Base-by-base conservation (phyloP, 1,140 invertebrate species). In the Lordiphosa collinella region DNA sequence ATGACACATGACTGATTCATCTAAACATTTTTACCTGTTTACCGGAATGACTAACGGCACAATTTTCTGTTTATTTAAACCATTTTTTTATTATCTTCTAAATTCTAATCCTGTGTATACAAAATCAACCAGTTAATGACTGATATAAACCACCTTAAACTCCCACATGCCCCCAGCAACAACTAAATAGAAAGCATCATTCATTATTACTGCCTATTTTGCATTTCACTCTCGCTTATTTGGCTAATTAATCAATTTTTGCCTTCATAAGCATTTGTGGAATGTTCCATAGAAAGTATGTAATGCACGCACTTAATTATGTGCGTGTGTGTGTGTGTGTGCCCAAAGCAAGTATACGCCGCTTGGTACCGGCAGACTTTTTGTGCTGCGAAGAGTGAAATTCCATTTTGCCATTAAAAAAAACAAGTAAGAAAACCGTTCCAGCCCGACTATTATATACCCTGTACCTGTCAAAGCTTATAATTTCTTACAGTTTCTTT, bases 181-280 rank as follows among this genome's bases (percentile, higher is more conserved):
- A 2, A 3, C 2, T 18, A 18, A 18, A 2, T 2, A 2, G 5
- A 12, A 18, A 36, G 13, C 14, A 35, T 51, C 29, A 50, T 43
- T 31, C 11, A 51, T 67, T 67, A 62, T 66, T 62, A 29, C 62
- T 57, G 36, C 36, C 14, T 43, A 44, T 51, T 56, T n/a, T 35
- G 36, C 11, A 59, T 54, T 50, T 47, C 29, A 60, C 47, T 48
- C 37, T 53, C 54, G 18, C 50, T 63, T 16, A 52, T 60, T 41
- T 40, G 13, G 63, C 43, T 49, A 73, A 78, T 78, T 78, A 79
- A 69, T 78, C 63, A 73, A 79, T 36, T 66, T 63, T 63, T 36
- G 31, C 8, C 34, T 31, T 31, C 60, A 71, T 29, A 8, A 29
- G 25, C 25, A 82, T 75, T 71, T 41, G 57, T 41, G 41, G 41